phyloP scores from a whole-genome alignment of 2,797 vertebrate genomes.

The Martes flavigula region DNA sequence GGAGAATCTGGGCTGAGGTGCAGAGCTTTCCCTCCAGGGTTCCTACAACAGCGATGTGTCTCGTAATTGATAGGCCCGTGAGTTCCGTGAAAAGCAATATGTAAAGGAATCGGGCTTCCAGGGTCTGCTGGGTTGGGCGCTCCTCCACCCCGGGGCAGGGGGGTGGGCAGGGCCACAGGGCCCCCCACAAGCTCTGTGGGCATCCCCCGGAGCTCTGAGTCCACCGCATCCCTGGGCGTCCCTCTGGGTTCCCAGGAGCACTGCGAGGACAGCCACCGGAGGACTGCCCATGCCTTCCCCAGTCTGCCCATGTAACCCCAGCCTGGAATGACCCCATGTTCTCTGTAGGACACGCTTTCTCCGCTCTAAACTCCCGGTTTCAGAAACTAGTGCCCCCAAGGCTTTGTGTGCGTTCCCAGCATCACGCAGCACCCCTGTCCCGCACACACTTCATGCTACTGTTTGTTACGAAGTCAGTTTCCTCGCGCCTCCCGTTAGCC shows the following conservation, averaged over 20 bases:
- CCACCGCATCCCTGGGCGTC: not conserved
- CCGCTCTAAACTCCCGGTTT: not conserved
- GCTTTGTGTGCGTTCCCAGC: too few relatives aligned
- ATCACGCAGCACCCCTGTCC: accelerated
- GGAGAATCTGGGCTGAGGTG: not conserved
- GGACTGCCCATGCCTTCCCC: not conserved
- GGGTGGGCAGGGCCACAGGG: not conserved
- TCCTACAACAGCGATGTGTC: not conserved
- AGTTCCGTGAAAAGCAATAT: not conserved
- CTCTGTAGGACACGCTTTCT: not conserved
- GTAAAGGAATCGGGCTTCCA: too few relatives aligned
- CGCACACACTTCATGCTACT: too few relatives aligned
- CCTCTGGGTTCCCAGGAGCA: not conserved
- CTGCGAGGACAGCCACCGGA: too few relatives aligned
- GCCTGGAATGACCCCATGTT: not conserved
- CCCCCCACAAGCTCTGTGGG: too few relatives aligned
- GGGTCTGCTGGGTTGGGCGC: not conserved
- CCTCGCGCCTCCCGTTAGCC: not conserved
- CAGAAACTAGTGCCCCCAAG: not conserved
- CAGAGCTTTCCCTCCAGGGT: not conserved
- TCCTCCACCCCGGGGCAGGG: too few relatives aligned
- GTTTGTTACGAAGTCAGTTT: not conserved
- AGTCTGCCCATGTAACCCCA: not conserved
- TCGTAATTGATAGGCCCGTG: accelerated
- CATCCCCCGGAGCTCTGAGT: not conserved